Percentiles rank a stretch among this genome's conserved stretches.
These are phyloP conservation scores for Mya arenaria DNA, from an alignment of 1,140 invertebrate genomes.

Conservation along the genomic window DNA sequence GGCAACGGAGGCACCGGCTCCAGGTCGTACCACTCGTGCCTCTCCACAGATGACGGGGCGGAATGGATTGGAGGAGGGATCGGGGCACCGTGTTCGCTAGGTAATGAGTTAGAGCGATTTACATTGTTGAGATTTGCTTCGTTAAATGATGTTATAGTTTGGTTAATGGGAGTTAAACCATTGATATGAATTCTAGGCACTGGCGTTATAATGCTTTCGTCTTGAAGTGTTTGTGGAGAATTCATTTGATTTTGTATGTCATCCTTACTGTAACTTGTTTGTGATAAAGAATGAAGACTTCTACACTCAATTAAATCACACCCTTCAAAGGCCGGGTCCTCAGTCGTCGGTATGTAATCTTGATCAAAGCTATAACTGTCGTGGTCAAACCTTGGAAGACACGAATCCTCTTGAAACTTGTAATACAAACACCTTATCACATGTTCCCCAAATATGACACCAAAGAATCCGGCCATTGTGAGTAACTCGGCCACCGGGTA, in stretches of 20 bases:
- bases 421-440: conserved; percentile 62
- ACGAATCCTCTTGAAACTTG: conserved; percentile 51
- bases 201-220: background rate
- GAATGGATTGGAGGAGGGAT: background rate
- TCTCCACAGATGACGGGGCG: background rate
- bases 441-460: conserved; percentile 84
- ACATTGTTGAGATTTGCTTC: background rate
- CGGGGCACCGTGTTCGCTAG: too few relatives aligned
- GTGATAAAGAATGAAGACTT: conserved; percentile 48
- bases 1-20: background rate
- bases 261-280: background rate
- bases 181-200: background rate
- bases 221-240: background rate
- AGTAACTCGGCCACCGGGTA: conserved; percentile 84
- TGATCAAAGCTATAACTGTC: conserved; percentile 46
- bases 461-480: conserved; percentile 84
- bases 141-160: background rate
- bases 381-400: conserved; percentile 28
- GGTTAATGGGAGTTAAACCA: background rate
- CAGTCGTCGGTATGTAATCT: conserved; percentile 28
- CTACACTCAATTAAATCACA: conserved; percentile 55
- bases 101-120: background rate
- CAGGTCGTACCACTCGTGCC: background rate
- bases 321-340: conserved; percentile 26
- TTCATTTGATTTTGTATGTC: conserved; percentile 8